These are phyloP conservation scores for Ladona fulva DNA, from an alignment of 1,140 invertebrate species.

Conservation along the genomic window DNA sequence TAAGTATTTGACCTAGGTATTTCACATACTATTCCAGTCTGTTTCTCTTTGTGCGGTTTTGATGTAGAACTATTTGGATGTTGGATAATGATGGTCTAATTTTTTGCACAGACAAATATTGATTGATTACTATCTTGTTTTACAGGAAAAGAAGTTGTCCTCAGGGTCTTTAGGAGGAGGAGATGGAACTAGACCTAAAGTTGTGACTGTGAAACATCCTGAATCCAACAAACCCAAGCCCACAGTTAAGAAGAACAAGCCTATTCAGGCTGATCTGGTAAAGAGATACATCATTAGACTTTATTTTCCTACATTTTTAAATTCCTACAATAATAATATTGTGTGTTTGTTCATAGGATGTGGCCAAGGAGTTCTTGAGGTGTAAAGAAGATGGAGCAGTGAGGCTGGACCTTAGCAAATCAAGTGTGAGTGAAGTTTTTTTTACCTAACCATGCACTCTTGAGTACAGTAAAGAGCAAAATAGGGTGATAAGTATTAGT, in stretches of 20 bases:
- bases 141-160: conserved; percentile 72
- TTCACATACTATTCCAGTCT: no score
- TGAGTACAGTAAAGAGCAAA: no score
- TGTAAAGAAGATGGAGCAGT: conserved; percentile 86
- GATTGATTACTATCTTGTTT: no score
- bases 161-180: conserved; percentile 55
- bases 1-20: no score
- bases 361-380: conserved; percentile 85
- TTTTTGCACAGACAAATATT: no score
- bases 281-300: conserved; percentile 16
- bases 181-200: conserved; percentile 66
- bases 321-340: background rate
- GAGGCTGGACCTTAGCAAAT: conserved; percentile 92
- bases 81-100: no score
- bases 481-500: no score
- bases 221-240: conserved; percentile 92
- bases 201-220: conserved; percentile 88
- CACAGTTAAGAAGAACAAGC: conserved; percentile 80
- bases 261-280: conserved; percentile 79
- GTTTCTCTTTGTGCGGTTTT: no score
- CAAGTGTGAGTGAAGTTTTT: conserved; percentile 51
- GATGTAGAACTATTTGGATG: no score
- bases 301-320: background rate
- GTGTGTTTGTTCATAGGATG: conserved; percentile 58
- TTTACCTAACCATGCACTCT: no score